These are phyloP conservation scores for Dermochelys coriacea DNA, from an alignment of 2,797 vertebrate genomes.

Conservation along the genomic window DNA sequence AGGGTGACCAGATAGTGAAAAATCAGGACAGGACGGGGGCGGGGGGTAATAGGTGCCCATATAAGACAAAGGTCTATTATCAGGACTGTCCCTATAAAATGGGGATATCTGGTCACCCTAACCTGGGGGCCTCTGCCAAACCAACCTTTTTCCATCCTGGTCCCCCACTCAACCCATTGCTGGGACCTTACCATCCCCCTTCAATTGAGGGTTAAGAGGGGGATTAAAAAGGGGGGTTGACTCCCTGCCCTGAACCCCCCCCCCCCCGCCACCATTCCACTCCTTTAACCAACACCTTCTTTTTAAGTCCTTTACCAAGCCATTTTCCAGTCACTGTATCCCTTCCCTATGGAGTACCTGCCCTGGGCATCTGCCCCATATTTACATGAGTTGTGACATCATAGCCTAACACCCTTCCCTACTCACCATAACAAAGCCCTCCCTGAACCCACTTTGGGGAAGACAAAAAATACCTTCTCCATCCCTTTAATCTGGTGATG, in stretches of 20 bases:
- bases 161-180: not conserved
- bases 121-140: not conserved
- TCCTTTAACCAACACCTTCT: not conserved
- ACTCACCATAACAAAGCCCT: not conserved
- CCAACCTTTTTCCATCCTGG: not conserved
- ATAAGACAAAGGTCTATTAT: too few relatives aligned
- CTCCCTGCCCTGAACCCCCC: not conserved
- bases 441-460: not conserved
- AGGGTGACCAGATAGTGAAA: too few relatives aligned
- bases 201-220: not conserved
- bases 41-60: too few relatives aligned
- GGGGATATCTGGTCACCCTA: too few relatives aligned
- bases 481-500: not conserved
- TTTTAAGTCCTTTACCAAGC: not conserved
- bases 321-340: not conserved
- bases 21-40: too few relatives aligned
- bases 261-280: not conserved
- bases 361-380: not conserved
- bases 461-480: not conserved
- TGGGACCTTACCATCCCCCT: too few relatives aligned
- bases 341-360: not conserved
- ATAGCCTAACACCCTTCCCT: not conserved
- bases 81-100: too few relatives aligned
- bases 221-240: not conserved
- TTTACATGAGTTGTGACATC: not conserved